phyloP scores from a whole-genome alignment of 2,797 vertebrate species.

The Tympanoctomys barrerae region DNA sequence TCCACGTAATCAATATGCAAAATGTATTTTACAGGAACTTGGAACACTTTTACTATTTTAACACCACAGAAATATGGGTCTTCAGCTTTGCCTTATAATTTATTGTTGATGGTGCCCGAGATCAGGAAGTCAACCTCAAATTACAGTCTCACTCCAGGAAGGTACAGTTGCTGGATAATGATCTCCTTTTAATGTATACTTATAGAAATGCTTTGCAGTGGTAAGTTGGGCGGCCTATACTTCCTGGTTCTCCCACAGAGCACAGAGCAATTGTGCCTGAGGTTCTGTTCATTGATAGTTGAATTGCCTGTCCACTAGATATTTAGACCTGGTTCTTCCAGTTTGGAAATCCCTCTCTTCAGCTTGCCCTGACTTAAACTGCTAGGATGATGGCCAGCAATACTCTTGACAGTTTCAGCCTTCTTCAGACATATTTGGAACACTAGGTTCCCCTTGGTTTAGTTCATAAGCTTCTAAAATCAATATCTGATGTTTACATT shows the following conservation, averaged over 20 bases:
- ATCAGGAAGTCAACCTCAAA: constrained; percentile 38
- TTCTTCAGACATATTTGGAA: constrained; percentile 62
- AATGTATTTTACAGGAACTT: neutral
- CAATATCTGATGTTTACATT: constrained; percentile 73
- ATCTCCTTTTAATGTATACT: constrained; percentile 7
- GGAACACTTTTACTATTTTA: constrained; percentile 12
- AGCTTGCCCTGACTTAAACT: constrained; percentile 18
- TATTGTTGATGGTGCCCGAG: neutral
- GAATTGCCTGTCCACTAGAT: constrained; percentile 23
- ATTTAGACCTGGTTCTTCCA: neutral
- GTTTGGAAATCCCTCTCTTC: neutral
- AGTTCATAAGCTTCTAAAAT: constrained; percentile 79
- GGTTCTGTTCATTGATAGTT: constrained; percentile 7
- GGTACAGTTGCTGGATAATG: neutral
- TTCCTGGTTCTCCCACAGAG: neutral
- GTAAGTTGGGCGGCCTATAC: neutral
- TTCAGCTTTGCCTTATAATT: constrained; percentile 24
- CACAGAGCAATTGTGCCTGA: neutral
- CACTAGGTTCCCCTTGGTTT: constrained; percentile 59
- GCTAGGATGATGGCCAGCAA: constrained; percentile 28
- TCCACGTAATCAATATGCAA: neutral
- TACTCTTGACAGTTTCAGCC: constrained; percentile 1
- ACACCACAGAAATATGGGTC: constrained; percentile 20
- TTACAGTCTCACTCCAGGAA: constrained; percentile 11
- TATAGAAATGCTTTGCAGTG: neutral